Evolutionary conservation across 2,113 vertebrate species (phyloP).

Genomic region (Microcebus jonahi): DNA sequence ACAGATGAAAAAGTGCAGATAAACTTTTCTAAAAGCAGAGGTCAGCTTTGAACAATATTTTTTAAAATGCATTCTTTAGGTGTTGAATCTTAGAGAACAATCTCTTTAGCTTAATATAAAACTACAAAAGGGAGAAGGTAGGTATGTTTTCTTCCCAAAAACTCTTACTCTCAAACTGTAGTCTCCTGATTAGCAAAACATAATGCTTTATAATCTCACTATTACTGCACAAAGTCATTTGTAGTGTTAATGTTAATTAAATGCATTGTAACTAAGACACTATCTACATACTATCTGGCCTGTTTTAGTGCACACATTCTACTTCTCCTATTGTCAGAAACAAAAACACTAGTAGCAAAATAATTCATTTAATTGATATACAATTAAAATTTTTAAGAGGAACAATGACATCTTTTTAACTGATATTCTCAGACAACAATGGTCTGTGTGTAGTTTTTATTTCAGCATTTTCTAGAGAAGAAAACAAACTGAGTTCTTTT

Average conservation of each 20-base stretch:
- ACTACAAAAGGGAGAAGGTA: constrained; percentile 44
- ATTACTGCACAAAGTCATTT: not conserved
- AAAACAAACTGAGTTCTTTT: not conserved
- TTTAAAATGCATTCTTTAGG: constrained; percentile 77
- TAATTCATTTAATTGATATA: not conserved
- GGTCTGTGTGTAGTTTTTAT: not conserved
- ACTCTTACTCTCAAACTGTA: constrained; percentile 45
- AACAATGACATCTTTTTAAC: not conserved
- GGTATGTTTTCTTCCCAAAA: constrained; percentile 37
- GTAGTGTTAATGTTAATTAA: constrained; percentile 13
- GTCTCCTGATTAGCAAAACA: constrained; percentile 73
- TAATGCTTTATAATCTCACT: not conserved
- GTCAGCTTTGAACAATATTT: constrained; percentile 84
- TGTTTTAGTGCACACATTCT: not conserved
- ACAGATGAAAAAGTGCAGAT: constrained; percentile 87
- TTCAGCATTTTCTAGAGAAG: constrained; percentile 16
- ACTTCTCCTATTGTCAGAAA: not conserved
- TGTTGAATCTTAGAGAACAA: constrained; percentile 68
- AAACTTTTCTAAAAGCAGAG: constrained; percentile 84
- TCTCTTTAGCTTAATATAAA: constrained; percentile 46
- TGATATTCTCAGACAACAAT: not conserved
- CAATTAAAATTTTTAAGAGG: constrained; percentile 9
- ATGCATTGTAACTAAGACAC: not conserved
- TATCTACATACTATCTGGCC: not conserved
- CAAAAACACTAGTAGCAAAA: not conserved